Evolutionary conservation across 2,888 invertebrate genomes (phyloP).

Genomic region (Pyralis farinalis): DNA sequence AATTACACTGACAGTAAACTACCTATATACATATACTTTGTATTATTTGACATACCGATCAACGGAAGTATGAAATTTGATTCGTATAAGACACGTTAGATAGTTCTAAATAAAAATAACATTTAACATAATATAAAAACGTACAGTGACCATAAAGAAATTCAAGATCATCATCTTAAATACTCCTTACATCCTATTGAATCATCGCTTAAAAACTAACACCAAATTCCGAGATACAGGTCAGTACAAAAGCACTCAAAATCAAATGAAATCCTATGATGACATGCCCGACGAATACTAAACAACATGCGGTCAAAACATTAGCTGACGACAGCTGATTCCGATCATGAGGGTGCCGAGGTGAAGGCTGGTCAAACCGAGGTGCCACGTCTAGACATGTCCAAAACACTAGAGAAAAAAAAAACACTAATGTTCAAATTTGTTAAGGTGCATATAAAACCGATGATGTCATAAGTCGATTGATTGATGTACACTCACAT

Average conservation of each 20-base stretch:
- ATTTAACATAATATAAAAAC: too few species aligned
- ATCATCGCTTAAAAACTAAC: conserved; percentile 50
- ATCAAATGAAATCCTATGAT: conserved; percentile 48
- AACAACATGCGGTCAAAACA: conserved; percentile 60
- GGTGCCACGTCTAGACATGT: conserved; percentile 48
- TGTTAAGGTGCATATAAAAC: conserved; percentile 32
- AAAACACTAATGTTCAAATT: conserved; percentile 11
- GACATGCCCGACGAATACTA: conserved; percentile 68
- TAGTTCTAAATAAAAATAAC: too few species aligned
- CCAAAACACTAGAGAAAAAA: conserved; percentile 24
- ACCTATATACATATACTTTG: too few species aligned
- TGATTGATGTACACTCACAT: conserved; percentile 37
- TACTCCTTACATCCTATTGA: conserved; percentile 35
- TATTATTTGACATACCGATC: too few species aligned
- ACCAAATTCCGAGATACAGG: conserved; percentile 42
- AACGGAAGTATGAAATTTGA: too few species aligned
- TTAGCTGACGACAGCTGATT: conserved; percentile 58
- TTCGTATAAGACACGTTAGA: too few species aligned
- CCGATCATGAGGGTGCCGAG: conserved; percentile 30
- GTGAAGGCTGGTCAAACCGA: conserved; percentile 48
- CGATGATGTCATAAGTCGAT: conserved; percentile 50
- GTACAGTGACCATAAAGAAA: conserved; percentile 1
- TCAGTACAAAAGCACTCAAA: conserved; percentile 43
- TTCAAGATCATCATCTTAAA: conserved; percentile 16
- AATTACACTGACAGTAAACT: too few species aligned